Evolutionary conservation across 35 echinoderm and acorn worm species (phyloP), one percentile per base, ranked within the genome.

Genomic region (Strongylocentrotus purpuratus): DNA sequence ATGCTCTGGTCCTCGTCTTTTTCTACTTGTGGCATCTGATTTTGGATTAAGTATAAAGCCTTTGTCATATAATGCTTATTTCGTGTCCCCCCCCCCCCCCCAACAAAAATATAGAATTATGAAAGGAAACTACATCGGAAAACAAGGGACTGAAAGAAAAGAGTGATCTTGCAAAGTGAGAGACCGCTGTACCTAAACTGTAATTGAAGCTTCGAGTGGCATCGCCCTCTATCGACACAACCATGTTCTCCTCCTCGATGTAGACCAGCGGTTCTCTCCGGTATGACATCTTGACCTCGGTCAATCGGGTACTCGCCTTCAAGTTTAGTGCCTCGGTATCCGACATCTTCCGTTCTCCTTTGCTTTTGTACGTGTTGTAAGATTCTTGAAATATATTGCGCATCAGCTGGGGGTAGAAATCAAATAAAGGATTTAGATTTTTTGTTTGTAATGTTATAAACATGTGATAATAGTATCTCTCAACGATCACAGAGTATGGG

Each of bases 301-400:
- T 96, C 28, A 99, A 61, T 33, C 98, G 95, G 31, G 94, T 95
- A 60, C 95, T 99, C 86, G 96, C 97, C 59, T 94, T 94, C 94
- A 97, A 94, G 48, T 92, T 97, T 2, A 97, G 61, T 0, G 98
- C 97, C 70, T 97, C 98, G 88, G 94, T 94, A 33, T 99, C 97
- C 0, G 96, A 95, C 88, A 99, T 96, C 17, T 96, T 95, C 18
- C 89, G 92, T 87, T 99, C 98, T 0, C 95, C 94, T 93, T 99
- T 99, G 46, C 92, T 95, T n/a, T 97, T 95, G 95, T 99, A 99
- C 18, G 95, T 96, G 94, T 98, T 99, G 50, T 97, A 99, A 15
- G 97, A 99, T 93, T 99, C 98, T 94, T 99, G 97, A 47, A 98
- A 99, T 55, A 99, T 99, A 88, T 99, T 97, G 48, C 98, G 97